Evolutionary conservation across 2,113 vertebrate species (phyloP).

Genomic region (Oreotragus oreotragus): DNA sequence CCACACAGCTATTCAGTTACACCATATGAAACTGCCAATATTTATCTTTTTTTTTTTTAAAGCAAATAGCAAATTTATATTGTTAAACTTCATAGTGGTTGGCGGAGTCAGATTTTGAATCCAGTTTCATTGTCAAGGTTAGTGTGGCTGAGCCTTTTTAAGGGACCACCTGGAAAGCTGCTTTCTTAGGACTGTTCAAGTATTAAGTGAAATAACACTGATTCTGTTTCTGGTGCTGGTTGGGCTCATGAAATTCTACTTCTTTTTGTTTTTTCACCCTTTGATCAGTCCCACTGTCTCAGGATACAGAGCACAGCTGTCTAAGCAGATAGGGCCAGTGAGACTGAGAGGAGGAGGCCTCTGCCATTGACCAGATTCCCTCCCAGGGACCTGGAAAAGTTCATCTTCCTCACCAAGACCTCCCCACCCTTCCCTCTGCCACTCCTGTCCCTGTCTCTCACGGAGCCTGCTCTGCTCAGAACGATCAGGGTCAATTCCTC

Average conservation of each 20-base stretch:
- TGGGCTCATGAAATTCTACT: not conserved
- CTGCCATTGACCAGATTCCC: not conserved
- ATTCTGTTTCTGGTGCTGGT: not conserved
- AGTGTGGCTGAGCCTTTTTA: not conserved
- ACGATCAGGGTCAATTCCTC: not conserved
- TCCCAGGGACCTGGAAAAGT: not conserved
- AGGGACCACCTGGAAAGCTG: not conserved
- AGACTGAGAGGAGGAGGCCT: not conserved
- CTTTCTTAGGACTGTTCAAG: not conserved
- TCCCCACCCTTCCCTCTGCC: fast-evolving
- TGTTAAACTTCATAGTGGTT: not conserved
- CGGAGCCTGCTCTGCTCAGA: not conserved
- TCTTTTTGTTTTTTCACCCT: not conserved
- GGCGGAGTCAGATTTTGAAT: not conserved
- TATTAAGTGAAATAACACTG: not conserved
- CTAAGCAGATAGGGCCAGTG: not conserved
- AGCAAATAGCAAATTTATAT: not conserved
- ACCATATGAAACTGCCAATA: not conserved
- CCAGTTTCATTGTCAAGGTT: not conserved
- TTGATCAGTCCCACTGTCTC: not conserved
- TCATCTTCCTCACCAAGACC: not conserved
- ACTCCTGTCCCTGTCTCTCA: not conserved
- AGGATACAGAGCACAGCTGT: conserved; percentile 18
- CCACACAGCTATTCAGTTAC: not conserved
- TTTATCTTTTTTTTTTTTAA: not conserved